Conservation (phyloP, 2,113 vertebrate species). For the Callipepla squamata region DNA sequence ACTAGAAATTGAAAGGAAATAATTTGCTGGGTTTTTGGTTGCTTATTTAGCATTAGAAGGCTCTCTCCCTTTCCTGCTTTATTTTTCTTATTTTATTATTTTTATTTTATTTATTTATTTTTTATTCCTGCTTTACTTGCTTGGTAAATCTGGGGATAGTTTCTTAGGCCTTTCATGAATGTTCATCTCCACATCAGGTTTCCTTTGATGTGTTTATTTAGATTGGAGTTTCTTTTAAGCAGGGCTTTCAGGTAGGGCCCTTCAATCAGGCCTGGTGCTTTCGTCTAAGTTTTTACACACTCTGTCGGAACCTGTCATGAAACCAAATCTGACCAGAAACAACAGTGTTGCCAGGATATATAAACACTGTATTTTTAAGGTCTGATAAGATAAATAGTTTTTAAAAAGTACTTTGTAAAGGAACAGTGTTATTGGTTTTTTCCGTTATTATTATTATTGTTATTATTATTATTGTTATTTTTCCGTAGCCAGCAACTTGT, state of each 20-base stretch:
- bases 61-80: background rate
- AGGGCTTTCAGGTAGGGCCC: fast-evolving
- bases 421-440: background rate
- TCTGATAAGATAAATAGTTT: background rate
- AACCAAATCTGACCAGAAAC: background rate
- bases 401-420: background rate
- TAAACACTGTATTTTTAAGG: background rate
- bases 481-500: background rate
- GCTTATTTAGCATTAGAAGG: background rate
- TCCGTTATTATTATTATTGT: too few species aligned
- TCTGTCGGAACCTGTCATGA: background rate
- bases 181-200: background rate
- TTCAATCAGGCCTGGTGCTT: background rate
- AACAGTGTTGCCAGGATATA: background rate
- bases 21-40: background rate
- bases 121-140: too few species aligned
- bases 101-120: too few species aligned
- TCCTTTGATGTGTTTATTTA: background rate
- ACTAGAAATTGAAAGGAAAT: background rate
- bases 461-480: background rate
- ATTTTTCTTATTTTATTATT: too few species aligned
- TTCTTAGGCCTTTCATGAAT: background rate
- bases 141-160: background rate
- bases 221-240: background rate
- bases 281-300: background rate